phyloP scores from a whole-genome alignment of 2,113 vertebrate species.

The Thalassarche chlororhynchos region DNA sequence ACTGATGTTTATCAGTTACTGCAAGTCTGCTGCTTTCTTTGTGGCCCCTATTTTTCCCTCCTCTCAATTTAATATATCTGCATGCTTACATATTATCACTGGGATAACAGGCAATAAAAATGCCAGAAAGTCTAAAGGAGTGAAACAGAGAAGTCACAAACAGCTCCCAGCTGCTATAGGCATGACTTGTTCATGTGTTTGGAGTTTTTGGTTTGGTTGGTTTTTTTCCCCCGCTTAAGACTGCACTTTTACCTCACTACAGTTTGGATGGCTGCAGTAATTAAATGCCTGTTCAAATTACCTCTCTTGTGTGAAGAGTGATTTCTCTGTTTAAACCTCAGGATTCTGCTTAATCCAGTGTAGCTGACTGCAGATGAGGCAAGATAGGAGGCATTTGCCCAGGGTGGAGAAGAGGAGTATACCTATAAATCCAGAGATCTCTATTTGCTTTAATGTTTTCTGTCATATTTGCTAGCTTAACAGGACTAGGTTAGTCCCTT shows the following conservation, averaged over 20 bases:
- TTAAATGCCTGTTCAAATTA: constrained; percentile 39
- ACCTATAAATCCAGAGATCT: background rate
- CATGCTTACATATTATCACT: constrained; percentile 72
- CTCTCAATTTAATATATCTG: constrained; percentile 64
- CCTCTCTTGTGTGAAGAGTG: background rate
- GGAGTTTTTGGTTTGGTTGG: background rate
- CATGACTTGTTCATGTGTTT: background rate
- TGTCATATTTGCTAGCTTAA: background rate
- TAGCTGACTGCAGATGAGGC: background rate
- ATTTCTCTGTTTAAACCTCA: background rate
- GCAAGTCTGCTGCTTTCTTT: constrained; percentile 13
- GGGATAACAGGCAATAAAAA: constrained; percentile 77
- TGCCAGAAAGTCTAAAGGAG: constrained; percentile 71
- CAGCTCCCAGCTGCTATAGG: constrained; percentile 65
- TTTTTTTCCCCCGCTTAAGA: background rate
- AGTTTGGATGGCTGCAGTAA: constrained; percentile 3
- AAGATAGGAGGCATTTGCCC: background rate
- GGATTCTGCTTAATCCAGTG: background rate
- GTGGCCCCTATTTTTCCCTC: background rate
- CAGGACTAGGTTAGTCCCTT: constrained; percentile 2
- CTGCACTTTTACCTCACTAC: background rate
- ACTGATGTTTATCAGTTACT: constrained; percentile 4
- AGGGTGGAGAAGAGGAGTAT: background rate
- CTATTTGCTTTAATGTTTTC: background rate
- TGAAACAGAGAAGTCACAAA: constrained; percentile 66